A percentile compares a stretch with the other conserved stretches of the same genome.
These are phyloP conservation scores for Suncus etruscus DNA, from an alignment of 2,113 vertebrate species.

Conservation along the genomic window DNA sequence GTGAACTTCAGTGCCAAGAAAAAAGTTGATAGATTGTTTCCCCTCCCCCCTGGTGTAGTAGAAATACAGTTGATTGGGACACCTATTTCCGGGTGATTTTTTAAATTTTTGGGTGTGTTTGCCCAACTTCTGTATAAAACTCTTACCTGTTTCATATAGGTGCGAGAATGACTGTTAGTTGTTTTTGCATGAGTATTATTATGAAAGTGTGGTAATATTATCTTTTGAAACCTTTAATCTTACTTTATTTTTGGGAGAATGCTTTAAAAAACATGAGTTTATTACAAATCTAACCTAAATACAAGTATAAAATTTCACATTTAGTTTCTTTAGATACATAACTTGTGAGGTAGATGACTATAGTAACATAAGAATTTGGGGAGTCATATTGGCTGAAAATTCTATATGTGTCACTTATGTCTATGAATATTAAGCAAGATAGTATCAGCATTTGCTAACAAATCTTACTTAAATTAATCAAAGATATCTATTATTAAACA, in stretches of 20 bases:
- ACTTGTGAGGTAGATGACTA: background rate
- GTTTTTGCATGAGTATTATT: background rate
- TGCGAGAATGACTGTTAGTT: background rate
- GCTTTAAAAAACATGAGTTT: background rate
- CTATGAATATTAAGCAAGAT: background rate
- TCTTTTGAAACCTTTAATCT: background rate
- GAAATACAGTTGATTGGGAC: background rate
- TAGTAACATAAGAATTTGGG: background rate
- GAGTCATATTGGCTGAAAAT: background rate
- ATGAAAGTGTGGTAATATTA: background rate
- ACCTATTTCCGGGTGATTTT: background rate
- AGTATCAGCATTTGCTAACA: background rate
- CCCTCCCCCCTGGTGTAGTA: background rate
- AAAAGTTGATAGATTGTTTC: background rate
- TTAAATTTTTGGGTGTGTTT: background rate
- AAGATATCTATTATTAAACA: background rate
- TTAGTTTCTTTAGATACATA: background rate
- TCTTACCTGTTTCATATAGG: background rate
- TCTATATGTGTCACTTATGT: background rate
- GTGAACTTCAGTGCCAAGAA: background rate
- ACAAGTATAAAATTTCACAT: background rate
- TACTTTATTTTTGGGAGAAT: background rate
- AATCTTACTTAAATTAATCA: background rate
- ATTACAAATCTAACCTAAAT: background rate
- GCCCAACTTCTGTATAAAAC: background rate